These are phyloP conservation scores for Aphrophora alni DNA, from an alignment of 2,888 invertebrate species.

Conservation along the genomic window DNA sequence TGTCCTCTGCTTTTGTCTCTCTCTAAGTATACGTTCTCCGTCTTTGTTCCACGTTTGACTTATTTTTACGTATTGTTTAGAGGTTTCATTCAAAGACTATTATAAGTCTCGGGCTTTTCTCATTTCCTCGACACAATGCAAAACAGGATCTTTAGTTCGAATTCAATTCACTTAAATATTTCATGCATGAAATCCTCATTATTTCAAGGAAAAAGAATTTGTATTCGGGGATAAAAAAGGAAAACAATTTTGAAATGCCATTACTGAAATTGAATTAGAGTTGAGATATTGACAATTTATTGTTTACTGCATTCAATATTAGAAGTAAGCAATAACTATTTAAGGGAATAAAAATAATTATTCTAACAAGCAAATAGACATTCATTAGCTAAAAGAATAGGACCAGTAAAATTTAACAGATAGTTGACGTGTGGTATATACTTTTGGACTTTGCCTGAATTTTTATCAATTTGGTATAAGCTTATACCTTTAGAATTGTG, in stretches of 20 bases:
- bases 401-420: no score
- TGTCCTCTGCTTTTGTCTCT: no score
- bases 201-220: no score
- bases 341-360: no score
- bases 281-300: not conserved
- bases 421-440: no score
- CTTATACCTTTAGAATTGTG: no score
- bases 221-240: no score
- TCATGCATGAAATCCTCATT: not conserved
- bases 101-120: conserved; percentile 22
- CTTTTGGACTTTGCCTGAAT: no score
- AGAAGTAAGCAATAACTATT: no score
- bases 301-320: not conserved
- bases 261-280: not conserved
- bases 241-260: not conserved
- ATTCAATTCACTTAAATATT: not conserved
- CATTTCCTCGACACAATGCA: conserved; percentile 3
- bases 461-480: no score
- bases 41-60: conserved; percentile 40
- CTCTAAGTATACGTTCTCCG: conserved; percentile 31
- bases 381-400: no score
- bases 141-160: conserved; percentile 11
- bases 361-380: no score
- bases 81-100: conserved; percentile 27
- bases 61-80: conserved; percentile 39